Conservation (phyloP, 2,113 vertebrate species). For the Pavo muticus region DNA sequence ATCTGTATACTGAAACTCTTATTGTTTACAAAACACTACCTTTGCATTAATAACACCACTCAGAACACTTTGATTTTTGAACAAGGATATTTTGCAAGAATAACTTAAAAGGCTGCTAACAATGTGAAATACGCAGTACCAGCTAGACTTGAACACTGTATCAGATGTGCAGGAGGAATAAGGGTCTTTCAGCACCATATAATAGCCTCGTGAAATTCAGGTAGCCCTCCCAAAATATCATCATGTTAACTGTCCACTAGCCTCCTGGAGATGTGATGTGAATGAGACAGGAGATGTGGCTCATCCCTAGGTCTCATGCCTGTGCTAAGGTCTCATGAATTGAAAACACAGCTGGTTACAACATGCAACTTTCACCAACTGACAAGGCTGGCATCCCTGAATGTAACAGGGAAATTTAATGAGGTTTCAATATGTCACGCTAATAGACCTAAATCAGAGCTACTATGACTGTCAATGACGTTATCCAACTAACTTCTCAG, state of each 20-base stretch:
- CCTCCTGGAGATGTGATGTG: neutral
- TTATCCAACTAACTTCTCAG: constrained; percentile 46
- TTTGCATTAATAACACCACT: neutral
- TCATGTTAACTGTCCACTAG: neutral
- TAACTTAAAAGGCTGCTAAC: neutral
- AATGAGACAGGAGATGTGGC: neutral
- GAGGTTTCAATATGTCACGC: constrained; percentile 44
- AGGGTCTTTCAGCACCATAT: neutral
- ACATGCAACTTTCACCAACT: neutral
- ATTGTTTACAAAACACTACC: neutral
- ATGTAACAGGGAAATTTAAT: constrained; percentile 31
- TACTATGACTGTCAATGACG: constrained; percentile 15
- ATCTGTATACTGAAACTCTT: neutral
- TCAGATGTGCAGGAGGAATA: neutral
- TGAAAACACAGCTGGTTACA: constrained; percentile 30
- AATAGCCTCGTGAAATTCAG: neutral
- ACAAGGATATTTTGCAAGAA: neutral
- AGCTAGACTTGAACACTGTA: neutral
- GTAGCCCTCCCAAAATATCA: neutral
- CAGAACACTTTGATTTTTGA: neutral
- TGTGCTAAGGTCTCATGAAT: neutral
- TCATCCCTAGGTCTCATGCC: neutral
- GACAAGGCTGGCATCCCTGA: constrained; percentile 23
- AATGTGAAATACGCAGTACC: neutral
- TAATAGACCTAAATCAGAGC: constrained; percentile 34